phyloP scores from a whole-genome alignment of 1,140 invertebrate genomes.

The Physella acuta region DNA sequence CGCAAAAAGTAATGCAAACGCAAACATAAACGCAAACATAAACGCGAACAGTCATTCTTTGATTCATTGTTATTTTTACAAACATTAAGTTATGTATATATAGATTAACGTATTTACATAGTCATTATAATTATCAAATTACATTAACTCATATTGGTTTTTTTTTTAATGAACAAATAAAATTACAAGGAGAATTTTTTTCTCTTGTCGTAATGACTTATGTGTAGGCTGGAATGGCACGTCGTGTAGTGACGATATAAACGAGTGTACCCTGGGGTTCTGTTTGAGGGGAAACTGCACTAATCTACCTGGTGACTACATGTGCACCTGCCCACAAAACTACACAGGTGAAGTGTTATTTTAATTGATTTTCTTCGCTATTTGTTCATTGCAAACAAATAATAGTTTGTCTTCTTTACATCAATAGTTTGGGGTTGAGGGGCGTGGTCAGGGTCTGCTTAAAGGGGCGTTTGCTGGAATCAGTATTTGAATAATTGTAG shows the following conservation, averaged over 20 bases:
- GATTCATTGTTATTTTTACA: neutral
- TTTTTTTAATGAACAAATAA: neutral
- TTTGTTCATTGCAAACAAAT: neutral
- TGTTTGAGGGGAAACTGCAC: conserved; percentile 55
- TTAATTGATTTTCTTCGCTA: too few relatives aligned
- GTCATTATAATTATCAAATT: neutral
- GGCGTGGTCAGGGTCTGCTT: neutral
- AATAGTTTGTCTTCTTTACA: neutral
- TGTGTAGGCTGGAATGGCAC: conserved; percentile 37
- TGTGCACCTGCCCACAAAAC: conserved; percentile 63
- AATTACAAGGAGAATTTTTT: neutral
- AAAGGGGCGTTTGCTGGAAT: neutral
- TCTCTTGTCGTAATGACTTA: neutral
- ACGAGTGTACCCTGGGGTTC: conserved; percentile 64
- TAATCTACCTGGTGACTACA: conserved; percentile 40
- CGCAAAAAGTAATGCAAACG: too few relatives aligned
- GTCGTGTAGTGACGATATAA: conserved; percentile 42
- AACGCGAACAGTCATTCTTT: neutral
- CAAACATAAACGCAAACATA: too few relatives aligned
- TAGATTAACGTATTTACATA: neutral
- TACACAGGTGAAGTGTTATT: conserved; percentile 24
- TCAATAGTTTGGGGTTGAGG: neutral
- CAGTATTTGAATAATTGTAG: neutral
- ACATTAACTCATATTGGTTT: neutral
- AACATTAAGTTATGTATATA: neutral